Evolutionary conservation across 1,140 invertebrate genomes (phyloP), one percentile per base, ranked within the genome.

Genomic region (Drosophila rufa): DNA sequence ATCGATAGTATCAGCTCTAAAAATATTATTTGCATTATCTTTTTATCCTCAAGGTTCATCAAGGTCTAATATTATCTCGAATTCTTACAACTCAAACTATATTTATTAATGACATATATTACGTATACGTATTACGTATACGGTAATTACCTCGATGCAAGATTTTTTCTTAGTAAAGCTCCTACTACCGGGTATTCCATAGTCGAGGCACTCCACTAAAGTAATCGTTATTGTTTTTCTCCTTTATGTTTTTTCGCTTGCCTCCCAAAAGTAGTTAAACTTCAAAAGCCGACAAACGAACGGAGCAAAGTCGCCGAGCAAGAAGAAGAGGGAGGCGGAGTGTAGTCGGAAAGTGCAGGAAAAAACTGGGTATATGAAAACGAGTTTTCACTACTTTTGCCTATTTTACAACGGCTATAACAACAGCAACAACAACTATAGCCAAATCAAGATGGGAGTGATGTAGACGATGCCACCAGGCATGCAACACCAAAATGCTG

Each of bases 371-470:
- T 51, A 59, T 55, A 78, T 71, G 57, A 82, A 89, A 89, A 89
- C 85, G 50, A 90, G 84, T 89, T 89, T 90, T 89, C 81, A 89
- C 84, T 89, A 90, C 85, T 85, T 87, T 90, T 89, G 81, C 84
- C 84, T 84, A 89, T 84, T 89, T 84, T 71, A 84, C 85, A 87
- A 79, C 59, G 67, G 27, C 59, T 55, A 55, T 40, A 65, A 80
- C 22, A 73, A 74, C 36, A 61, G 19, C 61, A 71, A 55, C 43
- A 75, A 62, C 33, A 55, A 45, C 40, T 65, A 57, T 22, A 30
- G 47, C 51, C 47, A 27, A 77, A 65, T 75, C 57, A 36, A 59
- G 75, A 77, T 77, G 60, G 60, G 73, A 77, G 75, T 61, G 42
- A 60, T 33, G 56, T 56, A 66, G 48, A 62, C 56, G 46, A 68